Conservation (phyloP, 2,888 invertebrate species). For the Congeria kusceri region DNA sequence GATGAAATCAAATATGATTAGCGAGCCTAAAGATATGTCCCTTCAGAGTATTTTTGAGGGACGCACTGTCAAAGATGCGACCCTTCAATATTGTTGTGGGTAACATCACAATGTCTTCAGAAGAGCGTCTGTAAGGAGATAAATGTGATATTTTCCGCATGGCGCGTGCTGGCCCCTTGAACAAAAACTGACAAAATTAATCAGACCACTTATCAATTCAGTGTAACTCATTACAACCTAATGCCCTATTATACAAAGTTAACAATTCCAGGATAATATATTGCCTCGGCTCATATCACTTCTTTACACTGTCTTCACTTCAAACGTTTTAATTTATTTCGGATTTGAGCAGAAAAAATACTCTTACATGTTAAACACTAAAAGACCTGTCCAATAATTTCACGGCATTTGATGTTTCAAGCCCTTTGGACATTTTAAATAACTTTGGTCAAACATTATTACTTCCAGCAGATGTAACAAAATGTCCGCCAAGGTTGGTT, state of each 20-base stretch:
- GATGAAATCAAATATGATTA: no score
- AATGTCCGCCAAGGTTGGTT: no score
- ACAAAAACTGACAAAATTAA: conserved; percentile 44
- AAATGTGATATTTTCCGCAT: conserved; percentile 58
- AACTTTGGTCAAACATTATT: conserved; percentile 39
- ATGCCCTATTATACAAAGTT: conserved; percentile 48
- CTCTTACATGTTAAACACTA: conserved; percentile 48
- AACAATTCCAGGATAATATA: conserved; percentile 40
- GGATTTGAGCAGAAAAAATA: conserved; percentile 30
- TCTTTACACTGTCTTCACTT: conserved; percentile 33
- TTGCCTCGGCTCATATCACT: conserved; percentile 38
- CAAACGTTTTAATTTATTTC: conserved; percentile 55
- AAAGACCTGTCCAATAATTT: conserved; percentile 30
- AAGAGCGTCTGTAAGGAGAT: conserved; percentile 38
- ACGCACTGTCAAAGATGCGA: conserved; percentile 2
- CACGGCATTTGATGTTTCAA: conserved; percentile 31
- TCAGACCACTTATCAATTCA: conserved; percentile 52
- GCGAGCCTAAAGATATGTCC: no score
- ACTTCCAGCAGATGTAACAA: conserved; percentile 42
- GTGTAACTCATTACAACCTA: conserved; percentile 50
- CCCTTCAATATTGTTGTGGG: conserved; percentile 14
- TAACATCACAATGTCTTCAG: conserved; percentile 31
- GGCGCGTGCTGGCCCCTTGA: conserved; percentile 49
- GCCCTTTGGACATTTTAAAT: conserved; percentile 21
- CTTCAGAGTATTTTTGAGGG: no score